Evolutionary conservation across 2,888 invertebrate genomes (phyloP).

Genomic region (Drosophila prolongata): DNA sequence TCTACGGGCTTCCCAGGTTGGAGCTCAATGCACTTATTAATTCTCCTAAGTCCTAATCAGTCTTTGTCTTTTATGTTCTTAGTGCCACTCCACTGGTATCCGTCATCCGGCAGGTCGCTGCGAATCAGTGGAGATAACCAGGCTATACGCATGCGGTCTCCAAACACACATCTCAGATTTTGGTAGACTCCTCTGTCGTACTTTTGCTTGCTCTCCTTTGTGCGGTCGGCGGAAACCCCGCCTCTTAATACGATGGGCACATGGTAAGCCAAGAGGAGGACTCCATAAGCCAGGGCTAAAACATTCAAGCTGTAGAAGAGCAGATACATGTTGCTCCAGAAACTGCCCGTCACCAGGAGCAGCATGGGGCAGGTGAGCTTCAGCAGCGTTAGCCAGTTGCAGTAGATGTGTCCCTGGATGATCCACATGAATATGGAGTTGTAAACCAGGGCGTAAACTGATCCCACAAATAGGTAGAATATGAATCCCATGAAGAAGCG

Average conservation of each 20-base stretch:
- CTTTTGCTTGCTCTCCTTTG: constrained; percentile 80
- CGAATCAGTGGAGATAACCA: constrained; percentile 91
- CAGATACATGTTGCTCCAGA: constrained; percentile 88
- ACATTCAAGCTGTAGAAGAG: constrained; percentile 90
- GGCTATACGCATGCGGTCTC: constrained; percentile 90
- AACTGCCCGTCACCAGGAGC: constrained; percentile 88
- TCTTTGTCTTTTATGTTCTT: constrained; percentile 6
- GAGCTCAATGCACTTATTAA: background rate
- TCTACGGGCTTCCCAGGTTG: constrained; percentile 47
- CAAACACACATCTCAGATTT: constrained; percentile 91
- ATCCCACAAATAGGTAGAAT: constrained; percentile 89
- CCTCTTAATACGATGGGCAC: constrained; percentile 89
- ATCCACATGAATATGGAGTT: constrained; percentile 88
- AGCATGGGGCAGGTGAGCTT: constrained; percentile 91
- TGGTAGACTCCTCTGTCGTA: constrained; percentile 89
- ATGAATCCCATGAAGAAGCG: constrained; percentile 93
- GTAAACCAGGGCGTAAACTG: constrained; percentile 89
- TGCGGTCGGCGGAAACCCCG: constrained; percentile 86
- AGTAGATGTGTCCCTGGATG: constrained; percentile 65
- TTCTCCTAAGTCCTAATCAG: constrained; percentile 8
- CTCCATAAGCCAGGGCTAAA: constrained; percentile 88
- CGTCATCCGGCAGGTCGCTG: constrained; percentile 91
- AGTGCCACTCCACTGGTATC: constrained; percentile 86
- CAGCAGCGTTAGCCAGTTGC: constrained; percentile 86
- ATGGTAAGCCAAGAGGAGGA: constrained; percentile 89